Conservation (phyloP, 2,113 vertebrate genomes). For the Pavo muticus region DNA sequence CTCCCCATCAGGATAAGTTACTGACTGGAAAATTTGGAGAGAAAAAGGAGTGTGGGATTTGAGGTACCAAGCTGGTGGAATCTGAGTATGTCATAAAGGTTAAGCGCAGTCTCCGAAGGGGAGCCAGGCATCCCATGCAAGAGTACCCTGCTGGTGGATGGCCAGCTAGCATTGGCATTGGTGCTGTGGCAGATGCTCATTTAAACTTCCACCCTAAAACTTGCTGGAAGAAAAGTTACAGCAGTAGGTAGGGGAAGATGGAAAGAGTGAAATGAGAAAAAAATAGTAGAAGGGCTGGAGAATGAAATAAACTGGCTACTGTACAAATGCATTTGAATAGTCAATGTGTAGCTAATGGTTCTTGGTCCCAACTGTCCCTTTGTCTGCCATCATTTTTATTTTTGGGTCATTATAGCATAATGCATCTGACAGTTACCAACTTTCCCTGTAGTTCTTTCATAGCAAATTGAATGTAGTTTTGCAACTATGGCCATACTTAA, state of each 20-base stretch:
- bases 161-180: slow-evolving; percentile 52
- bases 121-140: slow-evolving; percentile 61
- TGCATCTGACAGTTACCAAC: background rate
- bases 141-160: slow-evolving; percentile 44
- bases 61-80: slow-evolving; percentile 40
- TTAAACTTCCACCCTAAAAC: slow-evolving; percentile 78
- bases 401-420: slow-evolving; percentile 25
- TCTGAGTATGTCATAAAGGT: slow-evolving; percentile 61
- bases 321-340: background rate
- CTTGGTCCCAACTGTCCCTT: slow-evolving; percentile 15
- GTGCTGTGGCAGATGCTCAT: slow-evolving; percentile 85
- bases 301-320: background rate
- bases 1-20: background rate
- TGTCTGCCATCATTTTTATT: slow-evolving; percentile 2
- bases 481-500: background rate
- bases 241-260: background rate
- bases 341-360: background rate
- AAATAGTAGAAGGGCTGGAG: background rate
- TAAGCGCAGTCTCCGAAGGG: slow-evolving; percentile 38
- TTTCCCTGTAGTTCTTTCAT: background rate
- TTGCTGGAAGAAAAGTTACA: slow-evolving; percentile 55
- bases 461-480: slow-evolving; percentile 34
- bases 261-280: background rate
- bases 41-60: slow-evolving; percentile 41
- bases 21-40: slow-evolving; percentile 73